Conservation (phyloP, 1,140 invertebrate species). For the Aphelenchoides fujianensis region DNA sequence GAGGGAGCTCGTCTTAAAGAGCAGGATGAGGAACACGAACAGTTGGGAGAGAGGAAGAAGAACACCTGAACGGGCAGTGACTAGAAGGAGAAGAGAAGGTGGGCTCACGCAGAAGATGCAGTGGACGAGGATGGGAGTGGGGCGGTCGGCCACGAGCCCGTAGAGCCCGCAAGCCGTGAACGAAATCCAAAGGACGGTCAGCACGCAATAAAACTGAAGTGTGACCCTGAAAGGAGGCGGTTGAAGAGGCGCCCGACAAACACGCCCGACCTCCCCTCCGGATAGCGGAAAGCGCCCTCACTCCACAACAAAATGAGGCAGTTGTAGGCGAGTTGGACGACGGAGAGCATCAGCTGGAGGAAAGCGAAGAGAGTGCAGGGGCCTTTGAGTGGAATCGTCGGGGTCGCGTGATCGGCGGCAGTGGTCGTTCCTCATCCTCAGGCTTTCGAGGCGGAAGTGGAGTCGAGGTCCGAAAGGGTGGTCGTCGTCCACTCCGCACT, state of each 20-base stretch:
- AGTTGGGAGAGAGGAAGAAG: constrained; percentile 10
- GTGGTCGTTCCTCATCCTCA: neutral
- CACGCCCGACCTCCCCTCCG: constrained; percentile 30
- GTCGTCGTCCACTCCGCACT: constrained; percentile 40
- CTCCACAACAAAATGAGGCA: constrained; percentile 25
- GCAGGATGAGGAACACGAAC: constrained; percentile 20
- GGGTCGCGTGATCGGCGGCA: no score
- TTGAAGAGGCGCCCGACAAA: neutral
- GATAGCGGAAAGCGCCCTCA: constrained; percentile 20
- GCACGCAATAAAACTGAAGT: constrained; percentile 5
- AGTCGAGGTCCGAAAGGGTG: constrained; percentile 3
- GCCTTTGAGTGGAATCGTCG: constrained; percentile 15
- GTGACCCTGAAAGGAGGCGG: neutral
- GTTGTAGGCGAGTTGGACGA: constrained; percentile 32
- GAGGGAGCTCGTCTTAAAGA: neutral
- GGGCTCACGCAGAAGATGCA: constrained; percentile 17
- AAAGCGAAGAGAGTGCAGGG: constrained; percentile 21
- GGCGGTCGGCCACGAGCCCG: constrained; percentile 26
- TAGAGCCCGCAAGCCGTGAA: constrained; percentile 6
- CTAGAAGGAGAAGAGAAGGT: neutral
- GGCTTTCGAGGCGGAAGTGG: neutral
- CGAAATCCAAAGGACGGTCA: neutral
- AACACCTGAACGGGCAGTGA: constrained; percentile 18
- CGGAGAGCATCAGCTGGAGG: constrained; percentile 30
- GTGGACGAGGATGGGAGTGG: constrained; percentile 19